Base-by-base conservation (phyloP, 1,140 invertebrate genomes). In the Scaptomyza graminum region DNA sequence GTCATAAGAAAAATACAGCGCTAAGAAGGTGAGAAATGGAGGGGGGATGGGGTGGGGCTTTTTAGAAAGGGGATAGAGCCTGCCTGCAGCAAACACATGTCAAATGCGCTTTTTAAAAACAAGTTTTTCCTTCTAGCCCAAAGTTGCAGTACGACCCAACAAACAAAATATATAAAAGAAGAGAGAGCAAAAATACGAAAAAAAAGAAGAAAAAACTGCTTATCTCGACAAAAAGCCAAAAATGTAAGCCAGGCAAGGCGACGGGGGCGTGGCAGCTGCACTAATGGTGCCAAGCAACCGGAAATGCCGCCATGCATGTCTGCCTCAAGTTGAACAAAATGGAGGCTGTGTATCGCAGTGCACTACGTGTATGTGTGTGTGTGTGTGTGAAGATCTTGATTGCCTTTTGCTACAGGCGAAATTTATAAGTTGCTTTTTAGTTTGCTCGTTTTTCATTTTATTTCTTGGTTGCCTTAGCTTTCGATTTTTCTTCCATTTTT, bases 271-370 rank as follows among this genome's bases (percentile, higher is more conserved):
- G 81, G 74, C 78, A 57, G 83, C 47, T 87, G 82, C 82, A 87
- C 82, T 87, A 87, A 87, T 87, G 82, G 82, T 87, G 82, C 82
- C 82, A 87, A 82, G 82, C 78, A 87, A 81, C 78, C 82, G 82
- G 82, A 87, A 87, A 87, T 88, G 82, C 83, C 83, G 82, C 82
- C 82, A 87, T 87, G 82, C 82, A 87, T 87, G 82, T 87, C 82
- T 87, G 83, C 83, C 73, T 82, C 81, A 67, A 78, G 78, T 88
- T 76, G 46, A 50, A 63, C 65, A 74, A 69, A 74, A 74, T 64
- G 59, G 83, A 82, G 82, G 82, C 82, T 87, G 82, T 85, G 74
- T 87, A 76, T 84, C 64, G 81, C 49, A 57, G 34, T 4, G 37
- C 12, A 12, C 1, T n/a, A 41, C 37, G 37, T 41, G 37, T n/a